These are phyloP conservation scores for Hycleus cichorii DNA, from an alignment of 1,140 invertebrate genomes.

Conservation along the genomic window DNA sequence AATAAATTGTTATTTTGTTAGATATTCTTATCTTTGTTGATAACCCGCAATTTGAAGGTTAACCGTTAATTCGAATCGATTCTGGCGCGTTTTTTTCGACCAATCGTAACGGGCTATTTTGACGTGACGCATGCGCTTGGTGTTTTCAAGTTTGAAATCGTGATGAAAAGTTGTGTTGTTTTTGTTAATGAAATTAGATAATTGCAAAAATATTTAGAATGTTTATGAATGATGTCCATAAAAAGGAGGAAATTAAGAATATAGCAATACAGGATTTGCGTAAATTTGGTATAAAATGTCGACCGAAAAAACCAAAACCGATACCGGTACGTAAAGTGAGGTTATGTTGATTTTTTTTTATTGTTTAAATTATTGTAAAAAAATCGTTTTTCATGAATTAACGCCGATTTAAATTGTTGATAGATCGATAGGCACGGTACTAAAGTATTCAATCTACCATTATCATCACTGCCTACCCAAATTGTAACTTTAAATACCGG, in stretches of 20 bases:
- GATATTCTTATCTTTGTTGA: too few species aligned
- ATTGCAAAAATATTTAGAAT: constrained; percentile 40
- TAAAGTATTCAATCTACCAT: constrained; percentile 54
- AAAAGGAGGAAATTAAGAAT: constrained; percentile 55
- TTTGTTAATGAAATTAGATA: constrained; percentile 1
- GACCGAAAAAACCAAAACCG: constrained; percentile 52
- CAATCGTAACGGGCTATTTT: background rate
- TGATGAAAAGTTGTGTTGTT: background rate
- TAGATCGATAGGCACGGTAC: constrained; percentile 35
- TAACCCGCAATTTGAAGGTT: too few species aligned
- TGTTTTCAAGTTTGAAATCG: background rate
- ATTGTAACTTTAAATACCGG: constrained; percentile 53
- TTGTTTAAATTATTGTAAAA: background rate
- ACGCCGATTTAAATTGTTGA: constrained; percentile 16
- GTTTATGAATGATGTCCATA: constrained; percentile 57
- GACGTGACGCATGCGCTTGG: background rate
- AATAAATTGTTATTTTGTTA: too few species aligned
- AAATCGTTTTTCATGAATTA: constrained; percentile 11
- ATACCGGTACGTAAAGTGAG: constrained; percentile 42
- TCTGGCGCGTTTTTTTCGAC: background rate
- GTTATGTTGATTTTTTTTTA: constrained; percentile 9
- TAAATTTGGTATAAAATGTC: constrained; percentile 55
- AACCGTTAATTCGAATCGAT: too few species aligned
- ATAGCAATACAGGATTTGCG: constrained; percentile 53
- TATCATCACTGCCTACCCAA: constrained; percentile 52